Base-by-base conservation (phyloP, 2,797 vertebrate genomes). In the Danio aesculapii region DNA sequence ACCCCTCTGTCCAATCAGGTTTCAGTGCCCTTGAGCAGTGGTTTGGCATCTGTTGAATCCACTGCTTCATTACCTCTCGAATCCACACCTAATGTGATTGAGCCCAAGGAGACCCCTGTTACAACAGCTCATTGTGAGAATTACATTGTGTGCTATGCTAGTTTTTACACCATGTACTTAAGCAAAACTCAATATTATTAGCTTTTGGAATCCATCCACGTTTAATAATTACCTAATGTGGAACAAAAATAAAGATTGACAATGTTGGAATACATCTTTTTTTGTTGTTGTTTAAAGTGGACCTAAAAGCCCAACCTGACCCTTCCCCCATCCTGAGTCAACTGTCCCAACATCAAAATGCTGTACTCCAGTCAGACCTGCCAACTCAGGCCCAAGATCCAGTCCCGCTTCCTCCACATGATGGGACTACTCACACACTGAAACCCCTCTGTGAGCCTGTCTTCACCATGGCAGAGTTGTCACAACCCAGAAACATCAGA, bases 311-410 rank as follows among this genome's bases (percentile, higher is more conserved):
- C 85, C 97, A 99, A 83, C 98, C 98, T 44, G 97, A 99, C 70
- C 98, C 97, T 9, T 99, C 98, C 21, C 95, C 95, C 0, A 95
- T 98, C 90, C 94, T 99, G 87, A 97, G 97, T 92, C 98, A 99
- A 83, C 89, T 98, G 84, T 93, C 94, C 55, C 97, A 97, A 85
- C 96, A 97, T 86, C 96, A 96, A 10, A 91, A 78, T 39, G 30
- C 83, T 73, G 50, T 68, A 53, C 78, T 77, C 75, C 83, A 77
- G 52, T 89, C 92, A 80, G 83, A 86, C 10, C 83, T 92, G 77
- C 85, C 85, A 68, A 91, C 93, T 84, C 89, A 85, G 83, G 83
- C 74, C 85, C 84, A 77, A 78, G 83, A 83, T 49, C 47, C 73
- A n/a, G 81, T 75, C 63, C 84, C 84, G 85, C 91, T 92, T 90